Percentiles rank a stretch among this genome's conserved stretches.
Evolutionary conservation across 2,113 vertebrate species (phyloP).

Genomic region (Ceyx melanurus): DNA sequence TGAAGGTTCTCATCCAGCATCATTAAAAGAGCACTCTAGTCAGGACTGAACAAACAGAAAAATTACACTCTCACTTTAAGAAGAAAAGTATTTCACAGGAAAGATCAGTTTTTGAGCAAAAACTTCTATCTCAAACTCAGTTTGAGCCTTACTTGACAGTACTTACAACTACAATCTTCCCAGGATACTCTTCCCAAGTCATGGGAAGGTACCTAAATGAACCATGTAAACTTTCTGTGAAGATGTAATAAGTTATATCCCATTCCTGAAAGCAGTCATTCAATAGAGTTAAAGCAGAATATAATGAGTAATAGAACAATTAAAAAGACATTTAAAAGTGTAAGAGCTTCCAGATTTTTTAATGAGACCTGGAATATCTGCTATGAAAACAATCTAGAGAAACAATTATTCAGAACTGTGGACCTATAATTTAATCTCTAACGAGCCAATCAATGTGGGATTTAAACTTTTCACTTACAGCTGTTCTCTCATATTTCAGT

Average conservation of each 20-base stretch:
- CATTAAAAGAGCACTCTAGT: neutral
- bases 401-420: neutral
- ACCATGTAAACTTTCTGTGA: neutral
- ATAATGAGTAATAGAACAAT: neutral
- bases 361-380: neutral
- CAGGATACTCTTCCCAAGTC: neutral
- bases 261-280: neutral
- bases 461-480: neutral
- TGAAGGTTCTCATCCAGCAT: neutral
- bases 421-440: neutral
- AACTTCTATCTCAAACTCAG: fast-evolving
- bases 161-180: neutral
- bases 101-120: neutral
- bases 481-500: neutral
- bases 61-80: neutral
- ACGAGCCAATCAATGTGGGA: neutral
- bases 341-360: neutral
- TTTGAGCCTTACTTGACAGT: neutral
- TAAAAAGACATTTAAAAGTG: neutral
- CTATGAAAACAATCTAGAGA: neutral
- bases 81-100: neutral
- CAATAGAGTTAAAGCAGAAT: neutral
- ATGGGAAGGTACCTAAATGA: neutral
- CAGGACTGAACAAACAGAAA: neutral
- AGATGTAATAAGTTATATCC: neutral